phyloP scores from a whole-genome alignment of 2,113 vertebrate species.

The Acanthochromis polyacanthus region DNA sequence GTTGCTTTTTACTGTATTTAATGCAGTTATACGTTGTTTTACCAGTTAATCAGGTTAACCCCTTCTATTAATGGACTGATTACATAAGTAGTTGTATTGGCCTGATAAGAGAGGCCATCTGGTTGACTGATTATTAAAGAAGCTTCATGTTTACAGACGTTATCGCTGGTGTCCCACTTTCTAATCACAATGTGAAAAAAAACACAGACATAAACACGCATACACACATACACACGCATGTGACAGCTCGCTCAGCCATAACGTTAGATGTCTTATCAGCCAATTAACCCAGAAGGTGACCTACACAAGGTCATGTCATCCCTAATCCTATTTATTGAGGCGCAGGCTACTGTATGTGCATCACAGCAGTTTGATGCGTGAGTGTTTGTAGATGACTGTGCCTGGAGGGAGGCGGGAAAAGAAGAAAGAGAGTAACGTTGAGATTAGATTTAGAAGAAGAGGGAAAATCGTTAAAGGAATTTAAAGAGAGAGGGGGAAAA shows the following conservation, averaged over 20 bases:
- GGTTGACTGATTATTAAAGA: constrained; percentile 23
- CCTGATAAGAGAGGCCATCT: background rate
- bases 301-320: constrained; percentile 52
- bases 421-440: background rate
- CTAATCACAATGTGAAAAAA: constrained; percentile 15
- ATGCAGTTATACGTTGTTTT: background rate
- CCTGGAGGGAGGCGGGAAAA: background rate
- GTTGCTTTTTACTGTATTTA: background rate
- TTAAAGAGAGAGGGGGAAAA: constrained; percentile 32
- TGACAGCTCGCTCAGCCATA: constrained; percentile 35
- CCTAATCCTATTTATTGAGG: constrained; percentile 41
- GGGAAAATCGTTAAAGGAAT: constrained; percentile 24
- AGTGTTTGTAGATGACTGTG: background rate
- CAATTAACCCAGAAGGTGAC: constrained; percentile 67
- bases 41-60: constrained; percentile 4
- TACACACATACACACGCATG: constrained; percentile 29
- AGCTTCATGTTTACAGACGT: constrained; percentile 1
- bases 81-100: background rate
- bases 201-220: background rate
- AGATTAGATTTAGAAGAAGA: constrained; percentile 8
- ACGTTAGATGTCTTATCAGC: constrained; percentile 45
- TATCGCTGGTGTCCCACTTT: constrained; percentile 10
- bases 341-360: background rate
- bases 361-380: constrained; percentile 10
- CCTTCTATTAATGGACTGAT: background rate